These are phyloP conservation scores for Drosophila takahashii DNA, from an alignment of 1,140 invertebrate species.

Conservation along the genomic window DNA sequence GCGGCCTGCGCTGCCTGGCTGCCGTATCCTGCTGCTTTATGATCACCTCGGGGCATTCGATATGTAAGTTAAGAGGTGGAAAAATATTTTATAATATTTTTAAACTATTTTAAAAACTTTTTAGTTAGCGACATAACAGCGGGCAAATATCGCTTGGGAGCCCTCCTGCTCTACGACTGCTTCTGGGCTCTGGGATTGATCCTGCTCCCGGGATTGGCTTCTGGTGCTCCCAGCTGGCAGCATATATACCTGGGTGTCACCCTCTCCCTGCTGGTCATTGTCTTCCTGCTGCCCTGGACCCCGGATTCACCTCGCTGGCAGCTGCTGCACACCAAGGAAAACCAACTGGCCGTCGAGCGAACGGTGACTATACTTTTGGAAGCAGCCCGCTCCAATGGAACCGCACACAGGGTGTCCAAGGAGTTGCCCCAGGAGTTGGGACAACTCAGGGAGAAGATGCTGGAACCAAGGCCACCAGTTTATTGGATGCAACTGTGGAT, in stretches of 20 bases:
- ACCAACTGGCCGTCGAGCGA: slow-evolving; percentile 37
- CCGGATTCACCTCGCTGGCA: slow-evolving; percentile 85
- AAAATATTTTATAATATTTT: neutral
- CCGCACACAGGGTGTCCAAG: slow-evolving; percentile 56
- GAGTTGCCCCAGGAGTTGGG: slow-evolving; percentile 70
- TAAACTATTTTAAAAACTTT: neutral
- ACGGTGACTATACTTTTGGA: slow-evolving; percentile 66
- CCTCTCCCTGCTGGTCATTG: slow-evolving; percentile 73
- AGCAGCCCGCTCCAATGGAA: slow-evolving; percentile 75
- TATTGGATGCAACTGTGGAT: slow-evolving; percentile 77
- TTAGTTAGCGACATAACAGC: slow-evolving; percentile 81
- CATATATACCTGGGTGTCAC: slow-evolving; percentile 83
- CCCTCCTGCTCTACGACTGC: slow-evolving; percentile 80
- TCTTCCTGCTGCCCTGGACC: slow-evolving; percentile 82
- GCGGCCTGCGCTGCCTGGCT: slow-evolving; percentile 75
- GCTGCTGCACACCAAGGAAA: slow-evolving; percentile 57
- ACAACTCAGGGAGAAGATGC: slow-evolving; percentile 50
- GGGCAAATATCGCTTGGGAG: slow-evolving; percentile 70
- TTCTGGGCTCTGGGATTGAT: slow-evolving; percentile 84
- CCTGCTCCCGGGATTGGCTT: slow-evolving; percentile 75
- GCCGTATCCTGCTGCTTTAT: slow-evolving; percentile 81
- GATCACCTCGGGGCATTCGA: slow-evolving; percentile 77
- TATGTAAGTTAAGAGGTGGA: slow-evolving; percentile 63
- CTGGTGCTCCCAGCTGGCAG: slow-evolving; percentile 79
- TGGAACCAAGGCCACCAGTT: slow-evolving; percentile 31